Evolutionary conservation across 2,888 invertebrate genomes (phyloP).

Genomic region (Lamellibrachia columna): DNA sequence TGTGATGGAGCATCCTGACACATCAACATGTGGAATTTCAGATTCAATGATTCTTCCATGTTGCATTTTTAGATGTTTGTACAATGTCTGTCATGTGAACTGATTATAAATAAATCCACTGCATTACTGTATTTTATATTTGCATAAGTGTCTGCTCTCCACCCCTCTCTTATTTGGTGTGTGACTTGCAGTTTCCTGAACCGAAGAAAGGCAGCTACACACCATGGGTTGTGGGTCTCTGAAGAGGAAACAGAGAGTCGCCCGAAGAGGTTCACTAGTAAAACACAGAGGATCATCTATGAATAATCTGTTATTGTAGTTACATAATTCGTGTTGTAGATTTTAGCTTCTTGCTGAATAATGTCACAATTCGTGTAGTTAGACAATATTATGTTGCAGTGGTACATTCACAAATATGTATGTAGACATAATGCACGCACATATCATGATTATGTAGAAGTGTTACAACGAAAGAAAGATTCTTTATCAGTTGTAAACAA

Average conservation of each 20-base stretch:
- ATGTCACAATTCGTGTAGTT: neutral
- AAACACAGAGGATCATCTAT: neutral
- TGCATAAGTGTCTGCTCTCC: neutral
- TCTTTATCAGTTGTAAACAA: too few species aligned
- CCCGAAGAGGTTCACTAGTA: neutral
- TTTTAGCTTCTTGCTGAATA: neutral
- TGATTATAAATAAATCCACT: too few species aligned
- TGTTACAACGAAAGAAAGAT: neutral
- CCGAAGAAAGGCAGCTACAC: constrained; percentile 49
- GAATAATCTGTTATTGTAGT: neutral
- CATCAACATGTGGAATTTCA: too few species aligned
- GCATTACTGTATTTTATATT: neutral
- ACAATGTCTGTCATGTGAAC: too few species aligned
- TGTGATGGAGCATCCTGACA: too few species aligned
- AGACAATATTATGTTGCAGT: neutral
- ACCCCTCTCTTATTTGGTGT: neutral
- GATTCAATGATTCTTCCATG: too few species aligned
- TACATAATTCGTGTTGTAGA: neutral
- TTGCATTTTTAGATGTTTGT: too few species aligned
- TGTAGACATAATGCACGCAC: neutral
- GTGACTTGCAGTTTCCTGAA: constrained; percentile 52
- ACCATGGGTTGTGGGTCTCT: constrained; percentile 55
- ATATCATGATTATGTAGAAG: neutral
- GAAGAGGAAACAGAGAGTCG: neutral
- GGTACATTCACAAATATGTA: neutral